Evolutionary conservation across 2,797 vertebrate genomes (phyloP), one percentile per base, ranked within the genome.

Genomic region (Epinephelus malabaricus): DNA sequence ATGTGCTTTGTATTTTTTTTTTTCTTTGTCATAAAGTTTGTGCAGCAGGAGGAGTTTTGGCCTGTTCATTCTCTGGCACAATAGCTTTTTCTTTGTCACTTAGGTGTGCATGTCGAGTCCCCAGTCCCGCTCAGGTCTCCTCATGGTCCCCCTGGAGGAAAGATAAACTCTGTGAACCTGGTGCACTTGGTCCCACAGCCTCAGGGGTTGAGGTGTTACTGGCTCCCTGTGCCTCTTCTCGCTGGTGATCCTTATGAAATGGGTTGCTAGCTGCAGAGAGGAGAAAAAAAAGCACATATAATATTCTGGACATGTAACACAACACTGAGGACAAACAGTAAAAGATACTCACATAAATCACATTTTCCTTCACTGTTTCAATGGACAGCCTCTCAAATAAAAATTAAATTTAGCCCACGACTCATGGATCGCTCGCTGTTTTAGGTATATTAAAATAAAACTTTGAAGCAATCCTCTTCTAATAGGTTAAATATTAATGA

Each of bases 401-500:
- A 84, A 85, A 87, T 83, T 18, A 15, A 60, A 92, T 87, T 86
- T 73, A 69, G 73, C 56, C 64, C 66, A 50, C 12, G 27, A 70
- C 75, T 89, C 70, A 65, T 14, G 60, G 85, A 79, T 78, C 12
- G 7, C 81, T 81, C 6, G 19, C 68, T 78, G 72, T 81, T 92
- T 90, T 87, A 82, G 80, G 84, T 87, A 76, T 79, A 87, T 80
- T 89, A 74, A 88, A 91, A 90, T 89, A 90, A 83, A 89, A 90
- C 86, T 88, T 90, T 87, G 38, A 88, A 87, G 79, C 87, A 86
- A 84, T 87, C 73, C 79, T 86, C 46, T 78, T 81, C 76, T 91
- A 91, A 91, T 89, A 90, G 84, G 89, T 90, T 86, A 89, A 92
- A 89, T 92, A 92, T 93, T 93, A 94, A 92, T 92, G 89, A 92